Evolutionary conservation across 2,888 invertebrate genomes (phyloP), one percentile per base, ranked within the genome.

Genomic region (Napeogenes inachia): DNA sequence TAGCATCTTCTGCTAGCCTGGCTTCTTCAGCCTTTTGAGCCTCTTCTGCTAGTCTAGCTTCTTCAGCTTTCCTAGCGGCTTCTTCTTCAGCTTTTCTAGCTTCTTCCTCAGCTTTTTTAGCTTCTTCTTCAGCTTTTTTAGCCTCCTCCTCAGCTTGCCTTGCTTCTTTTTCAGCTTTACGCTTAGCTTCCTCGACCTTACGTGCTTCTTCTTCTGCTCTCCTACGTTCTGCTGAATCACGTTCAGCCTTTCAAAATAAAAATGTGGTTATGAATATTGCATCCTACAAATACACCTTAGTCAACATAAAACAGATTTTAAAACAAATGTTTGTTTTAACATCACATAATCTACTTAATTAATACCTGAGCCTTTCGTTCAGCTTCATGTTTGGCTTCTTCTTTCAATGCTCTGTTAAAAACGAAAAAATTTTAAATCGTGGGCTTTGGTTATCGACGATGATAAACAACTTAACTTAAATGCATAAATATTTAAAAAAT

Each of bases 121-220:
- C 82, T 69, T 89, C 90, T 80, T 89, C 89, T 2, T 50, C 45
- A 38, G 85, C 89, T 66, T 81, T 73, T 70, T 91, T 77, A 4
- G 70, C 68, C 64, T 87, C 86, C 83, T 91, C 79, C 71, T 90
- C 90, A 10, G 90, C 91, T 21, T 79, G 81, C 59, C 71, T 71
- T 32, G 87, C 85, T 13, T 87, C 89, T 73, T 89, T 86, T 67
- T 87, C 88, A 13, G 92, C 92, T 70, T 88, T 88, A 42, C 90
- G 89, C 68, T 89, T 89, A 38, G 83, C 77, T 62, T 91, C 92
- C 70, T 92, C 91, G 61, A 91, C 91, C 68, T 84, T 89, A 54
- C 87, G 87, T 12, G 90, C 89, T 69, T 90, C 91, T 73, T 92
- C 93, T 75, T 92, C 93, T 67, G 89, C 92, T 68, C 87, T 79